Base-by-base conservation (phyloP, 1,140 invertebrate species). In the Drosophila lacteicornis region DNA sequence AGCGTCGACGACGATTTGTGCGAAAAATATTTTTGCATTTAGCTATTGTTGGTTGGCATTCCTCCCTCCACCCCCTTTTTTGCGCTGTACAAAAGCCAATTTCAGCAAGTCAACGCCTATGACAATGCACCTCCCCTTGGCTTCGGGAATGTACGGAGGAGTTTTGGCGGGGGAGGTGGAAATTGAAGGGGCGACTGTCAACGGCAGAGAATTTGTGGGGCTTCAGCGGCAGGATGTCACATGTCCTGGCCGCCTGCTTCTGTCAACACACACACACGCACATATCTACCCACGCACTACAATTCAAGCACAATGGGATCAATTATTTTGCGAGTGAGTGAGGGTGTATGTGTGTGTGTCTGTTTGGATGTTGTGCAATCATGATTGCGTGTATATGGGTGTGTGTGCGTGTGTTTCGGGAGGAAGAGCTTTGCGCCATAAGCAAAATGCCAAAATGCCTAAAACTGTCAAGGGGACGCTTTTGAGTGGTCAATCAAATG, bases 401-500 rank as follows among this genome's bases (percentile, higher is more conserved):
- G 46, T 19, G n/a, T 49, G 30, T 47, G 27, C 42, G 40, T 8
- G 42, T 8, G 42, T 17, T 17, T 43, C 36, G 38, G 61, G 27
- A 55, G 56, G 46, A 47, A 51, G 75, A 77, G 74, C 43, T 76
- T 69, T 78, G 75, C 43, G 49, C 51, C 55, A 73, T 71, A 73
- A 71, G 61, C 74, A 78, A 77, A 77, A 75, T 75, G 70, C 53
- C 74, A 59, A 77, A 69, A 77, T 74, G 63, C 74, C 75, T 77
- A 79, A 79, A 80, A 83, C 62, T 68, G 75, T 79, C 80, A 66
- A 67, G 60, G 42, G 61, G 43, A 22, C 27, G 40, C 61, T 68
- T 83, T 79, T 82, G 83, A 87, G 82, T 87, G 82, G 82, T 86
- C 83, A 87, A 87, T 86, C 82, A 86, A 83, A 86, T 79, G 83